A percentile compares a stretch with the other conserved stretches of the same genome.
phyloP scores from a whole-genome alignment of 2,888 invertebrate species.

The Hipparchia semele region DNA sequence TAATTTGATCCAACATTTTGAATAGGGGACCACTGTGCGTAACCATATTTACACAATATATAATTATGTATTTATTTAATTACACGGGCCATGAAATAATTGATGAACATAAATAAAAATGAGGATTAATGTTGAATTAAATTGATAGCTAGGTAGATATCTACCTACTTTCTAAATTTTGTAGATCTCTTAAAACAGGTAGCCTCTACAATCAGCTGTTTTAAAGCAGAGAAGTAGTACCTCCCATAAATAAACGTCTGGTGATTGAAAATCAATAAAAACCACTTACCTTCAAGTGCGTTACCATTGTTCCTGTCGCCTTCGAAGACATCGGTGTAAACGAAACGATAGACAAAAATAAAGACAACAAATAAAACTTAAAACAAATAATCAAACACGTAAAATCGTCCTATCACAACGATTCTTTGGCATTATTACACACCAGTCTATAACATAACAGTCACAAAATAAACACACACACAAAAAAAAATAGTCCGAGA shows the following conservation, averaged over 20 bases:
- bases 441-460: slow-evolving; percentile 48
- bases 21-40: not conserved
- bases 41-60: too few species aligned
- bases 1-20: not conserved
- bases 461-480: slow-evolving; percentile 59
- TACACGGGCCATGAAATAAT: too few species aligned
- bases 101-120: too few species aligned
- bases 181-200: too few species aligned
- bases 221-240: too few species aligned
- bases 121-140: too few species aligned
- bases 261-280: not conserved
- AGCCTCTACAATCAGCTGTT: too few species aligned
- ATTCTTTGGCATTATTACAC: slow-evolving; percentile 73
- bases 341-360: slow-evolving; percentile 52
- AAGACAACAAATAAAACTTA: slow-evolving; percentile 56
- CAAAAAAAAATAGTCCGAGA: slow-evolving; percentile 59
- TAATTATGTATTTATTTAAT: too few species aligned
- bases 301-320: slow-evolving; percentile 78
- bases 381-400: slow-evolving; percentile 60
- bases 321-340: slow-evolving; percentile 72
- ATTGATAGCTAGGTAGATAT: too few species aligned
- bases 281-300: slow-evolving; percentile 68
- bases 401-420: slow-evolving; percentile 68
- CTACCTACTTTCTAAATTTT: too few species aligned
- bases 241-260: too few species aligned